A percentile compares a stretch with the other conserved stretches of the same genome.
These are phyloP conservation scores for Cheilosia variabilis DNA, from an alignment of 2,888 invertebrate genomes.

Conservation along the genomic window DNA sequence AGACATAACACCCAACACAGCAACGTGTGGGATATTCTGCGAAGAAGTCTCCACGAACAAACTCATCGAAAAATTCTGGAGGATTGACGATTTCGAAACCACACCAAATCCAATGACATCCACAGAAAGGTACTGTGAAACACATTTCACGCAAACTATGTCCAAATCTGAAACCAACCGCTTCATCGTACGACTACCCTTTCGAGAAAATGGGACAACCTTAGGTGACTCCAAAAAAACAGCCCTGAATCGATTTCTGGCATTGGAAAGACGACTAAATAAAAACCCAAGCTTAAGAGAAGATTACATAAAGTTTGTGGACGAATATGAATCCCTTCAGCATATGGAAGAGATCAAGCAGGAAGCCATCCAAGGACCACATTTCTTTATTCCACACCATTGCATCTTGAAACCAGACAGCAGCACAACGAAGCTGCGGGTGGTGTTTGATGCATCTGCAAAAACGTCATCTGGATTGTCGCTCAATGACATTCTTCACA, in stretches of 20 bases:
- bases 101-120: neutral
- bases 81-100: neutral
- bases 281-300: neutral
- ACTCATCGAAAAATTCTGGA: constrained; percentile 17
- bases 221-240: neutral
- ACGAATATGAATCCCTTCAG: neutral
- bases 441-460: neutral
- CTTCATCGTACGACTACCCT: neutral
- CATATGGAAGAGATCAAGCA: neutral
- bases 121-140: constrained; percentile 12
- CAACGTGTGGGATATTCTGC: constrained; percentile 1
- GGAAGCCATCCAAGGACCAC: neutral
- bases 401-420: neutral
- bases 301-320: neutral
- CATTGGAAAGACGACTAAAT: neutral
- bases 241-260: neutral
- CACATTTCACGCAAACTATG: neutral
- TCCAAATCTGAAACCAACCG: neutral
- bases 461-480: constrained; percentile 5
- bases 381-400: neutral
- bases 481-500: constrained; percentile 39
- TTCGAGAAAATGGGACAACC: neutral
- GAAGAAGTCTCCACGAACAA: constrained; percentile 11
- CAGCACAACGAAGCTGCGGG: neutral
- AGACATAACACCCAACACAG: neutral